Base-by-base conservation (phyloP, 2,888 invertebrate species). In the Chalcosyrphus nemorum region DNA sequence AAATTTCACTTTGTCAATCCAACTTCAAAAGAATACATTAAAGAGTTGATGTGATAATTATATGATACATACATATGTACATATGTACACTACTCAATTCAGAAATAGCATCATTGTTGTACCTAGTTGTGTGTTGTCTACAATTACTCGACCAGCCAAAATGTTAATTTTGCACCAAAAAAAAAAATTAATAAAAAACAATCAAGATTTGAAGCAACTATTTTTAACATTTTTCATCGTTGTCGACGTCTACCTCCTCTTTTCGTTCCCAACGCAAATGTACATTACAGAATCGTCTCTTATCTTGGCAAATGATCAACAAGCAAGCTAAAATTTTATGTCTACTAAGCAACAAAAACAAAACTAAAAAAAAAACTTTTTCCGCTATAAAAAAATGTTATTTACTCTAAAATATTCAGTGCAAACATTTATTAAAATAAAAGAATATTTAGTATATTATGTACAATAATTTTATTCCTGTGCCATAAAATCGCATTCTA, bases 221-320 rank as follows among this genome's bases (percentile, higher is more conserved):
- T 71, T 71, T 71, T 52, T 61, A 71, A 47, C 15, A 41, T 32
- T 47, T 57, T 13, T 57, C 47, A 21, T 47, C 35, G 70, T 38
- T 47, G 47, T 47, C 57, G 35, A 47, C 70, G 24, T 70, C 45
- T 17, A 21, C 38, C 38, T n/a, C 11, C 5, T 35, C 7, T n/a
- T 7, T 29, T 54, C 45, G 15, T 43, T 35, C 56, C 56, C 5
- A 56, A 32, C 35, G 47, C 7, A 47, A 57, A 19, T 57, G 57
- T 47, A 47, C 70, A 70, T 27, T 27, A 56, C 32, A 45, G 11
- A 19, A 2, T 9, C 17, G 47, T 1, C 19, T 54, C 2, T n/a
- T 47, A 47, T 57, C 5, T 71, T 71, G 71, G 71, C 71, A 71
- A 71, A 5, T n/a, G 19, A 38, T 71, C 71, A 71, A 71, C 19